Evolutionary conservation across 1,140 invertebrate species (phyloP).

Genomic region (Cherax destructor): DNA sequence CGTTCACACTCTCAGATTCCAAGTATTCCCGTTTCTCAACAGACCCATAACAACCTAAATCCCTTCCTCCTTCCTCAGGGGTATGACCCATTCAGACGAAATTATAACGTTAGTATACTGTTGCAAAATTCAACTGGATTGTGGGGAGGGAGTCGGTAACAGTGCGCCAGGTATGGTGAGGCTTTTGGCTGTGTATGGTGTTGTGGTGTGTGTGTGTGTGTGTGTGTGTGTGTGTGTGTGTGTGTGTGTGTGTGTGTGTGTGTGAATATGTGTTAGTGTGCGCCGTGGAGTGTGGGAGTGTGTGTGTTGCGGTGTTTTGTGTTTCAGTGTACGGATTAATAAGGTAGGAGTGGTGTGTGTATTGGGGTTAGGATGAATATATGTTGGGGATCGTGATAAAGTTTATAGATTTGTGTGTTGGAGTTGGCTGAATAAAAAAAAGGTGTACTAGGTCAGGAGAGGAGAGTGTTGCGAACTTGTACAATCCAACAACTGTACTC

Average conservation of each 20-base stretch:
- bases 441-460: not conserved
- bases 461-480: not conserved
- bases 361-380: not conserved
- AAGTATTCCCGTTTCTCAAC: too few relatives aligned
- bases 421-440: not conserved
- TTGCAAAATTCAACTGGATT: too few relatives aligned
- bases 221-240: too few relatives aligned
- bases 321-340: not conserved
- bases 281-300: not conserved
- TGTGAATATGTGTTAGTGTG: not conserved
- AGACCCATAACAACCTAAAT: too few relatives aligned
- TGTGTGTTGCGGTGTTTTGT: not conserved
- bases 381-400: not conserved
- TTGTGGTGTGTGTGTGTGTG: not conserved
- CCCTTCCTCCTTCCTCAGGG: too few relatives aligned
- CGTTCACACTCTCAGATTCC: too few relatives aligned
- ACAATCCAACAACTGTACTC: too few relatives aligned
- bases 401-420: not conserved
- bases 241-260: not conserved
- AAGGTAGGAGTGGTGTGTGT: not conserved
- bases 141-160: too few relatives aligned
- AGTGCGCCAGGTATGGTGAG: too few relatives aligned
- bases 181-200: too few relatives aligned
- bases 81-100: too few relatives aligned
- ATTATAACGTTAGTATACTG: too few relatives aligned